These are phyloP conservation scores for Notolabrus celidotus DNA, from an alignment of 2,797 vertebrate genomes.

Conservation along the genomic window DNA sequence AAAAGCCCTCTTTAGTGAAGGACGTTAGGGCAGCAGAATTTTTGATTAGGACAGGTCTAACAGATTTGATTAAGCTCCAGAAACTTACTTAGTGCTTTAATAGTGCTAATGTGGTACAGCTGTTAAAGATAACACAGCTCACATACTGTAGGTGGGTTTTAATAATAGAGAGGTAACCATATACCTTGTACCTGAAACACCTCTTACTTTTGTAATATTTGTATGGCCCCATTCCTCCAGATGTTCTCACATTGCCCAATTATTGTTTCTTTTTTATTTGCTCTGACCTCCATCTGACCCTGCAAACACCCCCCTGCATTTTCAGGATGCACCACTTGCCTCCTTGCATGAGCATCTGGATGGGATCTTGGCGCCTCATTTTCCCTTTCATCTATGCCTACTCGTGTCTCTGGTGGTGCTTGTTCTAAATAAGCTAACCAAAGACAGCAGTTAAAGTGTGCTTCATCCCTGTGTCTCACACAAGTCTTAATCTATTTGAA, in stretches of 20 bases:
- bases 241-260: not conserved
- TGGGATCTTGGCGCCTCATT: not conserved
- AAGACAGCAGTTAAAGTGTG: not conserved
- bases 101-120: constrained; percentile 10
- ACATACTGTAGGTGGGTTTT: constrained; percentile 21
- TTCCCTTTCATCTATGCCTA: not conserved
- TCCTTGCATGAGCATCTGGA: constrained; percentile 16
- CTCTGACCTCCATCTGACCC: constrained; percentile 9
- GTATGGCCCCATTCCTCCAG: not conserved
- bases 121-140: constrained; percentile 7
- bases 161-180: constrained; percentile 11
- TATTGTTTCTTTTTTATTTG: not conserved
- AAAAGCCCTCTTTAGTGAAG: constrained; percentile 26
- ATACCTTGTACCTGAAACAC: not conserved
- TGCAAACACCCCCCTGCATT: constrained; percentile 8
- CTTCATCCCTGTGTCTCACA: not conserved
- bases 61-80: constrained; percentile 45
- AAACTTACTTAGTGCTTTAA: constrained; percentile 30
- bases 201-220: not conserved
- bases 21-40: constrained; percentile 22
- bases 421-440: constrained; percentile 5
- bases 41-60: constrained; percentile 38
- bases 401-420: not conserved
- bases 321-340: constrained; percentile 7
- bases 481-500: not conserved